phyloP scores from a whole-genome alignment of 2,113 vertebrate species.

The Ancistrus triradiatus region DNA sequence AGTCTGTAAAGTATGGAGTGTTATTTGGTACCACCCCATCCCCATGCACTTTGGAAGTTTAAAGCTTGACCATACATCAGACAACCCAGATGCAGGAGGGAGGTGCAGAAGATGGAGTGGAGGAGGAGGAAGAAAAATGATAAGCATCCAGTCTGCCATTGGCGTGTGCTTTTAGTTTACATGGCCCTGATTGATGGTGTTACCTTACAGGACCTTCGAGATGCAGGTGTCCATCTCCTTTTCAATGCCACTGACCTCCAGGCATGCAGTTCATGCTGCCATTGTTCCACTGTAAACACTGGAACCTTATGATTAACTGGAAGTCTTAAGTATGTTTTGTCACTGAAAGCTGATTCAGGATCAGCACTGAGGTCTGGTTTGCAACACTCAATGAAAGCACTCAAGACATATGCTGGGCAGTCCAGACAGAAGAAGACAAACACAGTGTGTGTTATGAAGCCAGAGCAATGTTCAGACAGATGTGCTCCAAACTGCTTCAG shows the following conservation, averaged over 20 bases:
- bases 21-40: conserved; percentile 1
- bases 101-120: neutral
- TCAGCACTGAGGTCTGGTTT: neutral
- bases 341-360: neutral
- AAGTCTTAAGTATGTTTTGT: neutral
- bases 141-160: conserved; percentile 30
- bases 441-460: too few species aligned
- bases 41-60: conserved; percentile 4
- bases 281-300: too few species aligned
- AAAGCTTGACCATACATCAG: conserved; percentile 9
- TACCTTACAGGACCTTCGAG: conserved; percentile 43
- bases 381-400: too few species aligned
- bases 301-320: neutral
- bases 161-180: conserved; percentile 15
- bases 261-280: neutral
- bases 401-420: too few species aligned
- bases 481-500: neutral
- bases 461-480: neutral
- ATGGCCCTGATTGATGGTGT: conserved; percentile 24
- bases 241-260: neutral
- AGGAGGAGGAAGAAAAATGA: conserved; percentile 19
- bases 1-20: conserved; percentile 11
- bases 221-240: neutral
- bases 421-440: too few species aligned
- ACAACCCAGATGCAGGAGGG: conserved; percentile 4